A percentile compares a stretch with the other conserved stretches of the same genome.
Conservation (phyloP, 2,888 invertebrate genomes). For the Noctua fimbriata region DNA sequence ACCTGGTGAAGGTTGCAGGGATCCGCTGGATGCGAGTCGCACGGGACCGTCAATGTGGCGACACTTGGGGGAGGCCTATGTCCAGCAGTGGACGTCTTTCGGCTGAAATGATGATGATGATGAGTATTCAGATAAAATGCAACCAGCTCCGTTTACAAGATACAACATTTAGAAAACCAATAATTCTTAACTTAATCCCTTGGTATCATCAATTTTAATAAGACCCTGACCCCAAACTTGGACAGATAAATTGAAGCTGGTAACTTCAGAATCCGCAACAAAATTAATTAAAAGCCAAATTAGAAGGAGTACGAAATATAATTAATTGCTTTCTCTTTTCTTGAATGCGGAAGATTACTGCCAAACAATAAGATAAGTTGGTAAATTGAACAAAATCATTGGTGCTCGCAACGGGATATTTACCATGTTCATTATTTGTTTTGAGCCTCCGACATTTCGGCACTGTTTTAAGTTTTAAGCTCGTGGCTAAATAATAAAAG, state of each 20-base stretch:
- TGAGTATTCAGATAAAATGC: no score
- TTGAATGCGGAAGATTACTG: neutral
- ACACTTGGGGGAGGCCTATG: no score
- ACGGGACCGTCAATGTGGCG: no score
- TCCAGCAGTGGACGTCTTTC: no score
- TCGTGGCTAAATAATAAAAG: neutral
- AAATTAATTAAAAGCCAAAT: slow-evolving; percentile 15
- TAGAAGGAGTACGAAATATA: neutral
- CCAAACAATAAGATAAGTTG: neutral
- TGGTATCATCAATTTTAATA: slow-evolving; percentile 7
- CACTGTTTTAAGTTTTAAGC: neutral
- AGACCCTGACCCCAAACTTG: neutral
- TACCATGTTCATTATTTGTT: neutral
- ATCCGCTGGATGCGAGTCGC: no score
- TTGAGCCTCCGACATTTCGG: no score
- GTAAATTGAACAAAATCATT: neutral
- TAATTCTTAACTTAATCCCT: neutral
- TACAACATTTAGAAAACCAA: neutral
- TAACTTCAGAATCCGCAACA: neutral
- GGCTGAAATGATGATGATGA: no score
- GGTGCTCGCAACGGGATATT: neutral
- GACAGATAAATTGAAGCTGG: neutral
- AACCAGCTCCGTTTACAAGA: no score
- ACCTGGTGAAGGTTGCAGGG: no score
- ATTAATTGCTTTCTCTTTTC: neutral